phyloP scores from a whole-genome alignment of 2,797 vertebrate species.

The Chiroxiphia lanceolata region DNA sequence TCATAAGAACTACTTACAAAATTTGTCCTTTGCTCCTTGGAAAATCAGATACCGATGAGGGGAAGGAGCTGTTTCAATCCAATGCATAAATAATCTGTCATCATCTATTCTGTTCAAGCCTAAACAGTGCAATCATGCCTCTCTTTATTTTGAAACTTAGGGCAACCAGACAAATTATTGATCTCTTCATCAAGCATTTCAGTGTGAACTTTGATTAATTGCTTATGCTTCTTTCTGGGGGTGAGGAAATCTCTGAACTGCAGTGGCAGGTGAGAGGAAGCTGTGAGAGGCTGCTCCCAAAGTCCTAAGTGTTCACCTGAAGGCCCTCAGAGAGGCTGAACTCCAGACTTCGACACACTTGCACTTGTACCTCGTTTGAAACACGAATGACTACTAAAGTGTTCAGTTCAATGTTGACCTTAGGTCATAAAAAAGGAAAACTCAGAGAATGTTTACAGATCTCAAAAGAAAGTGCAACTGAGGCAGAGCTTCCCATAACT shows the following conservation, averaged over 20 bases:
- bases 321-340: neutral
- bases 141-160: neutral
- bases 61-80: neutral
- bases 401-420: neutral
- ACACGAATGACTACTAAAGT: neutral
- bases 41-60: neutral
- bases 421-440: neutral
- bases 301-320: neutral
- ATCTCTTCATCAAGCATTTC: conserved; percentile 40
- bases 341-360: neutral
- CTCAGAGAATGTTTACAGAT: neutral
- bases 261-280: neutral
- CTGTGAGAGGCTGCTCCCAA: neutral
- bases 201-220: conserved; percentile 29
- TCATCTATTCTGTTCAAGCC: conserved; percentile 40
- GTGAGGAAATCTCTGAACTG: neutral
- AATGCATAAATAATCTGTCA: conserved; percentile 33
- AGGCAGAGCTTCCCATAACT: neutral
- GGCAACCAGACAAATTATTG: conserved; percentile 2
- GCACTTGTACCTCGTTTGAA: neutral
- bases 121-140: neutral
- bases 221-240: conserved; percentile 6
- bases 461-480: neutral
- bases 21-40: neutral
- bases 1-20: neutral